A percentile compares a stretch with the other conserved stretches of the same genome.
Conservation (phyloP, 2,888 invertebrate genomes). For the Drosophila siamana region DNA sequence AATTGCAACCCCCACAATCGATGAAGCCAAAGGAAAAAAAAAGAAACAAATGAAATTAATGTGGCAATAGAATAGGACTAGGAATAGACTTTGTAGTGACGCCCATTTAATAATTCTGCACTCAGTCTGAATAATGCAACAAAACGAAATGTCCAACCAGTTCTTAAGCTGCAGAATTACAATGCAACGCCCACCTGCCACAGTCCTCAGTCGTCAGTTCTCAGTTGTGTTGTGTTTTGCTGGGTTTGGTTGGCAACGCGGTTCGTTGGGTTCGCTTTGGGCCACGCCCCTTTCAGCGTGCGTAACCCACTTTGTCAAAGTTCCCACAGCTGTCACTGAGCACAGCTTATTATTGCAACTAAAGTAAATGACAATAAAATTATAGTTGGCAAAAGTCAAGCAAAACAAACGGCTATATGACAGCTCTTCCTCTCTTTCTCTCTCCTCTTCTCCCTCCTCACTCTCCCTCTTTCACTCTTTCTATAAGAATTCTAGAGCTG, state of each 20-base stretch:
- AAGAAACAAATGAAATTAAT: not conserved
- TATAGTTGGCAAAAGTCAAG: constrained; percentile 26
- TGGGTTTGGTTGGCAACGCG: not conserved
- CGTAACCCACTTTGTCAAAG: constrained; percentile 27
- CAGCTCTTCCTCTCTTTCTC: not conserved
- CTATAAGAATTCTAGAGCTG: not conserved
- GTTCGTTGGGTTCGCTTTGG: not conserved
- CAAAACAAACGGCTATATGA: constrained; percentile 14
- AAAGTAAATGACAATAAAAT: constrained; percentile 42
- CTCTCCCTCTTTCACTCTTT: not conserved
- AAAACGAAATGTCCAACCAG: constrained; percentile 8
- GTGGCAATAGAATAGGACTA: not conserved
- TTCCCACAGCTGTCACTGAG: constrained; percentile 50
- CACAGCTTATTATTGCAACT: constrained; percentile 23
- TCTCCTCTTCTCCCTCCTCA: too few relatives aligned
- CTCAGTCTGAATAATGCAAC: constrained; percentile 12
- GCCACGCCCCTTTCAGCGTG: constrained; percentile 17
- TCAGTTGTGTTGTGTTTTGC: not conserved
- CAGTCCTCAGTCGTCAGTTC: constrained; percentile 1
- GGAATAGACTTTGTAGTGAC: not conserved
- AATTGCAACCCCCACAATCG: not conserved
- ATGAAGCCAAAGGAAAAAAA: not conserved
- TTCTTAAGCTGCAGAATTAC: constrained; percentile 8
- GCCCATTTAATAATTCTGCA: constrained; percentile 18
- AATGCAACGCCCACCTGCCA: constrained; percentile 10